Evolutionary conservation across 2,888 invertebrate species (phyloP).

Genomic region (Apeira syringaria): DNA sequence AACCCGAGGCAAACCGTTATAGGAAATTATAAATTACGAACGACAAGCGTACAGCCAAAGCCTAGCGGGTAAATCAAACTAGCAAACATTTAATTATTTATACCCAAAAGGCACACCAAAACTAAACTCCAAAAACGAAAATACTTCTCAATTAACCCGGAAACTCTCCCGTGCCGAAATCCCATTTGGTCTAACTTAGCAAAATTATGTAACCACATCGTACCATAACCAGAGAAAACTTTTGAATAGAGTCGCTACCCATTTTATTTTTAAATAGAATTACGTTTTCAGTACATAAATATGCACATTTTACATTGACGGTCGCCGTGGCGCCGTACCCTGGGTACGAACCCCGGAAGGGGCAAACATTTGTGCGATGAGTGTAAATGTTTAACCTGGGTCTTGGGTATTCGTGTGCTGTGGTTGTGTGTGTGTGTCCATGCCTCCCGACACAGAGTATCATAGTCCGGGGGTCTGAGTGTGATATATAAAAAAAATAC

Average conservation of each 20-base stretch:
- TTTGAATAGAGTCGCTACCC: conserved; percentile 3
- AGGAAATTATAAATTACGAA: too few relatives aligned
- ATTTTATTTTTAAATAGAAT: not conserved
- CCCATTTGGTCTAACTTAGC: conserved; percentile 1
- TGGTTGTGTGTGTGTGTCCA: too few relatives aligned
- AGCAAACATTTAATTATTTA: not conserved
- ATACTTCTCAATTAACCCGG: conserved; percentile 10
- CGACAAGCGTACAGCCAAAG: too few relatives aligned
- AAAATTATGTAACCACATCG: conserved; percentile 1
- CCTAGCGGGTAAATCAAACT: not conserved
- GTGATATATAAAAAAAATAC: too few relatives aligned
- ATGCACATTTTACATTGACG: not conserved
- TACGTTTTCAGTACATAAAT: not conserved
- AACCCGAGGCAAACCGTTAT: too few relatives aligned
- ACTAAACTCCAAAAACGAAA: conserved; percentile 26
- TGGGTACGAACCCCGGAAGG: too few relatives aligned
- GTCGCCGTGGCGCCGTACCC: too few relatives aligned
- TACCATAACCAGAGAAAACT: not conserved
- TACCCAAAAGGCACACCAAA: conserved; percentile 1
- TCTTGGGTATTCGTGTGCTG: too few relatives aligned
- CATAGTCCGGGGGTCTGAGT: too few relatives aligned
- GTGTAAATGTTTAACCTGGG: too few relatives aligned
- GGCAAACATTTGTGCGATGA: too few relatives aligned
- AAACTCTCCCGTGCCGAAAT: conserved; percentile 1
- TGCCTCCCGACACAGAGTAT: too few relatives aligned